phyloP scores from a whole-genome alignment of 2,113 vertebrate genomes.

The Tupaia chinensis region DNA sequence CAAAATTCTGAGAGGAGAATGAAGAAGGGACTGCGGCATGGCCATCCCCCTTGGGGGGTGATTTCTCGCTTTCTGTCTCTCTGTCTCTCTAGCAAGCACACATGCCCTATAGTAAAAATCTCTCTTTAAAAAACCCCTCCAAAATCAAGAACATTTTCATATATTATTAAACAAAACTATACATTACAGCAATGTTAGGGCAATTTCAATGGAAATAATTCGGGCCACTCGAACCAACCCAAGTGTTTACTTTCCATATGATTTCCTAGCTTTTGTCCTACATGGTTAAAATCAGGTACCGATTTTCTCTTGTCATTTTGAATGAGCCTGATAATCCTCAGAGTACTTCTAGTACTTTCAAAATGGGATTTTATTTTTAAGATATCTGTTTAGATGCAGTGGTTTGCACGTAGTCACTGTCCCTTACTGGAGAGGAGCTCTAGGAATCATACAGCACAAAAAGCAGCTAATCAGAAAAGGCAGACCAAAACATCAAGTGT shows the following conservation, averaged over 20 bases:
- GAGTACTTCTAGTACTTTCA: neutral
- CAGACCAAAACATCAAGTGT: neutral
- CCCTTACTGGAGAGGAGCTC: neutral
- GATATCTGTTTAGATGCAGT: neutral
- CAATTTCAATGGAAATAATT: constrained; percentile 42
- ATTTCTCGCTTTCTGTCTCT: too few species aligned
- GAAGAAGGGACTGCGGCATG: too few species aligned
- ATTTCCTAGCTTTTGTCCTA: neutral
- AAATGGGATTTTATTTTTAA: neutral
- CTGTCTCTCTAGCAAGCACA: too few species aligned
- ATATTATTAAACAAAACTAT: constrained; percentile 15
- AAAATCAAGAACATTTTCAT: neutral
- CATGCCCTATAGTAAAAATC: too few species aligned
- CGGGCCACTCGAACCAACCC: neutral
- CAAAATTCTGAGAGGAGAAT: too few species aligned
- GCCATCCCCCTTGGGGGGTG: too few species aligned
- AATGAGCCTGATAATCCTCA: neutral
- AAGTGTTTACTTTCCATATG: neutral
- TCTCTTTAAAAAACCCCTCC: neutral
- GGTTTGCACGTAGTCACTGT: neutral
- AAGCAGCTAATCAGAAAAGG: neutral
- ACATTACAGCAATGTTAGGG: neutral
- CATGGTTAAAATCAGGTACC: neutral
- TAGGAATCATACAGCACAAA: neutral
- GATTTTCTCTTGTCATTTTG: constrained; percentile 6